Percentiles rank a stretch among this genome's conserved stretches.
Conservation (phyloP, 2,888 invertebrate species). For the Epinotia bilunana region DNA sequence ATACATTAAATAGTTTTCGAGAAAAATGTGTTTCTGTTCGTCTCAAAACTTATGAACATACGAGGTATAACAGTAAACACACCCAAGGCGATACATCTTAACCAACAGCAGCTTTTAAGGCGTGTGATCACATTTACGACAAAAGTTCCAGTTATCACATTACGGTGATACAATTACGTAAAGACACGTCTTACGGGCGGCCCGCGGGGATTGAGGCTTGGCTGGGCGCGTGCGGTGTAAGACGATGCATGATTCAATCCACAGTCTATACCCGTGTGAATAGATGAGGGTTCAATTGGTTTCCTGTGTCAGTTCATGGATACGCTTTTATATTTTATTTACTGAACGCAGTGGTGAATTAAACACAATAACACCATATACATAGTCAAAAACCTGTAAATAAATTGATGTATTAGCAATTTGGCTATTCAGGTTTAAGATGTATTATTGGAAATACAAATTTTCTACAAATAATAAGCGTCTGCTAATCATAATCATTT, state of each 20-base stretch:
- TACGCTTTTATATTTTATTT: neutral
- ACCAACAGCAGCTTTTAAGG: neutral
- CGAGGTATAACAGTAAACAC: no score
- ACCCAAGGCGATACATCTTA: neutral
- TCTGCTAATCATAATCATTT: no score
- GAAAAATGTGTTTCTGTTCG: no score
- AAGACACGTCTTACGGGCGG: slow-evolving; percentile 10
- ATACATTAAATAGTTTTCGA: no score
- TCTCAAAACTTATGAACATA: no score
- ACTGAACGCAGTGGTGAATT: neutral
- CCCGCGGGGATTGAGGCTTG: slow-evolving; percentile 23
- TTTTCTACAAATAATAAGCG: no score
- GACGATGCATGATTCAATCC: slow-evolving; percentile 26
- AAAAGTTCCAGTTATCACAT: slow-evolving; percentile 22
- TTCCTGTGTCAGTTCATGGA: neutral
- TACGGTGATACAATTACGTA: slow-evolving; percentile 24
- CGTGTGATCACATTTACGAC: slow-evolving; percentile 18
- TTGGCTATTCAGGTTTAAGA: no score
- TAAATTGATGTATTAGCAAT: no score
- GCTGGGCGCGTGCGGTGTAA: slow-evolving; percentile 11
- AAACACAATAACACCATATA: no score
- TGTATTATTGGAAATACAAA: no score
- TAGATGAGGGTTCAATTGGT: slow-evolving; percentile 13
- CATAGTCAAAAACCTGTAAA: no score
- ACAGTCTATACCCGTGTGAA: slow-evolving; percentile 6